Base-by-base conservation (phyloP, 1,140 invertebrate genomes). In the Zaprionus kolodkinae region DNA sequence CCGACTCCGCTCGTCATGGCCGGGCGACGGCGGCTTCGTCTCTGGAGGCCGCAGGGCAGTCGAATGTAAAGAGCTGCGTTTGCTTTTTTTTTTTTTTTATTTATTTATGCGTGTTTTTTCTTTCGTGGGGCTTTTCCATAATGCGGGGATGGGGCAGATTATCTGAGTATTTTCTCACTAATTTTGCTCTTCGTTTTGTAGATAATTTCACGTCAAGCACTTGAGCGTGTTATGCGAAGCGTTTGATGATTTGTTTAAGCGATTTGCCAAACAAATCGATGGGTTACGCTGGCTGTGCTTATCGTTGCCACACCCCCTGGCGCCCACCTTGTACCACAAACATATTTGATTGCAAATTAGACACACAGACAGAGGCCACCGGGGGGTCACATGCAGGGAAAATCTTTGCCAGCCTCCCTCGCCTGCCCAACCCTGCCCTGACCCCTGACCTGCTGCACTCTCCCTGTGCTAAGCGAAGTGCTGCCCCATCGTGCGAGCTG, bases 341-440 rank as follows among this genome's bases (percentile, higher is more conserved):
- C 82, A 85, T 81, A 85, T 85, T 82, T 85, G 85, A 85, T 85
- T 85, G 81, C 81, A 85, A 81, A 81, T 85, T 81, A 83, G 76
- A 69, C 70, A 36, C 35, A 50, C 36, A 54, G 11, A 17, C n/a
- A 62, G n/a, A 12, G 36, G 12, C 25, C n/a, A 45, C 56, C 7
- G n/a, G 40, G 3, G 60, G 73, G 78, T 81, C 81, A 85, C 81
- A 81, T 84, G 64, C 54, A 56, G 72, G 55, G 60, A 54, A 81
- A 60, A 57, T 72, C 40, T 9, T n/a, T 9, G 40, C 7, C 40
- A 15, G n/a, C 7, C 2, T 45, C n/a, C 2, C 9, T 3, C 15
- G 3, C 43, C 9, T 10, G 2, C 15, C 10, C 9, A 4, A 3
- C 27, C 27, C 27, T 21, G 21, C 21, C 21, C 21, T 21, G 21